Evolutionary conservation across 2,888 invertebrate genomes (phyloP).

Genomic region (Lypha dubia): DNA sequence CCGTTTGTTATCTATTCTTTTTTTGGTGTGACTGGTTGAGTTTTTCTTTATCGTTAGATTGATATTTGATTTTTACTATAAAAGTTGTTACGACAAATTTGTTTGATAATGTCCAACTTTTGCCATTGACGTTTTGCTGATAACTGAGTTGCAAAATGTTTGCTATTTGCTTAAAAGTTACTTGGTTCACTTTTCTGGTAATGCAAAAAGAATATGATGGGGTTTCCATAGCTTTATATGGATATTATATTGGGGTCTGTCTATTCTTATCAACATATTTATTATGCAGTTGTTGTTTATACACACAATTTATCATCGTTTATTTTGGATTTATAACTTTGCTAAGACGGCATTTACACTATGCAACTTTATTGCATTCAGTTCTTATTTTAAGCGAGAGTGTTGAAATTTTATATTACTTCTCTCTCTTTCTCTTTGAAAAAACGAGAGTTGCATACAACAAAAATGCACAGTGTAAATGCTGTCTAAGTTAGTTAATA

Average conservation of each 20-base stretch:
- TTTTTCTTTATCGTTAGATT: constrained; percentile 19
- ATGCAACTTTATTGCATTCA: too few species aligned
- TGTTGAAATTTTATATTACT: too few species aligned
- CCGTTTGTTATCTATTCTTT: constrained; percentile 25
- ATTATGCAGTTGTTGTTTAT: not conserved
- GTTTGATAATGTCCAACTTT: constrained; percentile 44
- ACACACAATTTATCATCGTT: constrained; percentile 17
- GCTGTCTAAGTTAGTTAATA: constrained; percentile 3
- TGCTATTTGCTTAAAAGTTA: constrained; percentile 20
- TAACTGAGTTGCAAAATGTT: constrained; percentile 64
- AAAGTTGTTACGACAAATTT: constrained; percentile 19
- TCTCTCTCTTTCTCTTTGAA: too few species aligned
- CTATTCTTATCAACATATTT: constrained; percentile 38
- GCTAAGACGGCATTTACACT: too few species aligned
- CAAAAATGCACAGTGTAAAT: too few species aligned
- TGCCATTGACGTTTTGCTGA: constrained; percentile 46
- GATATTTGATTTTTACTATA: constrained; percentile 30
- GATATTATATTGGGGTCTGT: not conserved
- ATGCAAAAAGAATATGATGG: constrained; percentile 41
- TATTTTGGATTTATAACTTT: constrained; percentile 27
- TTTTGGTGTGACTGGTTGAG: not conserved
- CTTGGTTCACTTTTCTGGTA: constrained; percentile 8
- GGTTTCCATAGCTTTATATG: constrained; percentile 46
- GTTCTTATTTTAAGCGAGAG: too few species aligned
- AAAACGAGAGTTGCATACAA: too few species aligned